phyloP scores from a whole-genome alignment of 2,113 vertebrate genomes.

The Arothron firmamentum region DNA sequence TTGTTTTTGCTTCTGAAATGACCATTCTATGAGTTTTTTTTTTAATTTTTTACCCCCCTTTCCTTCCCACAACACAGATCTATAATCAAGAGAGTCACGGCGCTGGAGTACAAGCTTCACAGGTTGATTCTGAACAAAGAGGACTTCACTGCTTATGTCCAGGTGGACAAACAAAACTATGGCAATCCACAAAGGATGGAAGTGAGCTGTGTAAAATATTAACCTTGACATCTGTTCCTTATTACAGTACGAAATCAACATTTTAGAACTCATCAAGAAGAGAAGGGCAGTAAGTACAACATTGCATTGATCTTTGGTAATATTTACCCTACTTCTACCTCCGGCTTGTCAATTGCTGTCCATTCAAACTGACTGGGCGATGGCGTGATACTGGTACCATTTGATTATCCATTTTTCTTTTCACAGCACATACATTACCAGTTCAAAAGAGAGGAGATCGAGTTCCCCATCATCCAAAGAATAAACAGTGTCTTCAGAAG shows the following conservation, averaged over 20 bases:
- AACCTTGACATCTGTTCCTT: slow-evolving; percentile 1
- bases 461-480: slow-evolving; percentile 81
- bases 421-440: slow-evolving; percentile 84
- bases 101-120: slow-evolving; percentile 93
- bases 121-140: slow-evolving; percentile 84
- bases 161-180: slow-evolving; percentile 68
- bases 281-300: slow-evolving; percentile 85
- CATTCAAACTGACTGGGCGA: background rate
- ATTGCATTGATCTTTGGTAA: background rate
- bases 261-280: slow-evolving; percentile 90
- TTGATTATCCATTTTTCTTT: background rate
- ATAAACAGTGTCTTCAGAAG: slow-evolving; percentile 84
- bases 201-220: background rate
- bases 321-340: background rate
- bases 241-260: slow-evolving; percentile 89
- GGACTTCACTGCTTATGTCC: slow-evolving; percentile 88
- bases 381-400: background rate
- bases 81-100: slow-evolving; percentile 84
- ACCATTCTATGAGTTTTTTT: background rate
- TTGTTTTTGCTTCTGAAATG: background rate
- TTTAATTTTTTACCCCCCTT: no score
- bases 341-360: background rate
- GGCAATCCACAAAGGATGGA: background rate
- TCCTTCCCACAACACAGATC: slow-evolving; percentile 70
- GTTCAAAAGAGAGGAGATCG: slow-evolving; percentile 94